These are phyloP conservation scores for Cyrtonyx montezumae DNA, from an alignment of 2,113 vertebrate species.

Conservation along the genomic window DNA sequence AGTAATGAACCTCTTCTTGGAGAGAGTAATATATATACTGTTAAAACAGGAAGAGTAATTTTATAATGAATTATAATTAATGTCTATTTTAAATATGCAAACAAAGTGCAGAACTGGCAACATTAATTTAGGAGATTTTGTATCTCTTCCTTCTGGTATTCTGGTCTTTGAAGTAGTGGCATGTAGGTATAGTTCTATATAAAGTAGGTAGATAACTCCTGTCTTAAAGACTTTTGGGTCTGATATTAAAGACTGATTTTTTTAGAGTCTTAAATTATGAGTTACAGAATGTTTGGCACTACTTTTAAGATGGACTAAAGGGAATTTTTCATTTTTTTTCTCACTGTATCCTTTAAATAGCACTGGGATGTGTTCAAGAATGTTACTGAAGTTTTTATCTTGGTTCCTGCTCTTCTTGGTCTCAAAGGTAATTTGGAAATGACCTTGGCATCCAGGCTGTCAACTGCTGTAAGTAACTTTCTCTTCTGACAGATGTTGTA, in stretches of 20 bases:
- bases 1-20: background rate
- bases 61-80: background rate
- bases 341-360: slow-evolving; percentile 71
- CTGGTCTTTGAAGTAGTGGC: background rate
- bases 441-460: slow-evolving; percentile 96
- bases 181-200: background rate
- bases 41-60: background rate
- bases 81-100: background rate
- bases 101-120: background rate
- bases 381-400: slow-evolving; percentile 97
- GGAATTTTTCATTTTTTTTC: background rate
- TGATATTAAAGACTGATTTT: background rate
- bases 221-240: background rate
- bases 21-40: background rate
- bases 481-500: background rate
- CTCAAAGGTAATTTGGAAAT: slow-evolving; percentile 99
- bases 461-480: slow-evolving; percentile 89
- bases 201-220: background rate
- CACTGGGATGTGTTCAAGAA: slow-evolving; percentile 96
- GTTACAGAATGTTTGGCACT: background rate
- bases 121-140: background rate
- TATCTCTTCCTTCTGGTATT: background rate
- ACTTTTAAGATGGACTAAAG: background rate
- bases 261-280: background rate
- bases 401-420: slow-evolving; percentile 95